These are phyloP conservation scores for Meriones unguiculatus DNA, from an alignment of 2,113 vertebrate genomes.

Conservation along the genomic window DNA sequence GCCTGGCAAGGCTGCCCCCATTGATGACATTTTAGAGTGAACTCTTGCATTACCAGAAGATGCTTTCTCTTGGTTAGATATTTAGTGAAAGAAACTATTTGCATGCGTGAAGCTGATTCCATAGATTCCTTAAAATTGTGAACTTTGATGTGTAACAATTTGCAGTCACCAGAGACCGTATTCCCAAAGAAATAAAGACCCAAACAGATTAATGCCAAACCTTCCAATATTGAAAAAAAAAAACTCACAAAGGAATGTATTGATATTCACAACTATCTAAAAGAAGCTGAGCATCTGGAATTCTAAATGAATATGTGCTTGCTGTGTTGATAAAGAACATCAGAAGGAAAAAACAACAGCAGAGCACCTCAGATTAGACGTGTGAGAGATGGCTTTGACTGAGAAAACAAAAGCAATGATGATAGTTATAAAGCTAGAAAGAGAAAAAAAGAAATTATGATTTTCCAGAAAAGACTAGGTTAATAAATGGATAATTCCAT, in stretches of 20 bases:
- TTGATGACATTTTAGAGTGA: conserved; percentile 49
- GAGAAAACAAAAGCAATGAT: not conserved
- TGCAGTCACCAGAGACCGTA: not conserved
- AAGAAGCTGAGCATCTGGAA: not conserved
- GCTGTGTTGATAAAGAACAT: not conserved
- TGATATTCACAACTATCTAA: not conserved
- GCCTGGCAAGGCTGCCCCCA: no score
- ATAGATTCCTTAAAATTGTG: conserved; percentile 41
- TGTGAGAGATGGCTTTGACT: not conserved
- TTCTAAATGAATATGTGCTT: not conserved
- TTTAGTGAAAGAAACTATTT: conserved; percentile 13
- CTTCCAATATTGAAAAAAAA: conserved; percentile 29
- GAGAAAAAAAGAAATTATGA: not conserved
- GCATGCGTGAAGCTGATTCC: not conserved
- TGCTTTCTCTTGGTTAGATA: not conserved
- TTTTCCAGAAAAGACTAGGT: not conserved
- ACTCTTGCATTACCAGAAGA: conserved; percentile 20
- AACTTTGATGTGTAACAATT: conserved; percentile 8
- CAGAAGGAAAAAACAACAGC: not conserved
- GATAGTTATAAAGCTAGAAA: not conserved
- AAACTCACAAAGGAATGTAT: not conserved
- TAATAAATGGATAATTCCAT: not conserved
- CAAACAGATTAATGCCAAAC: not conserved
- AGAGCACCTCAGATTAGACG: not conserved
- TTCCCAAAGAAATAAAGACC: conserved; percentile 26